Evolutionary conservation across 2,888 invertebrate genomes (phyloP).

Genomic region (Mesorhabditis belari): DNA sequence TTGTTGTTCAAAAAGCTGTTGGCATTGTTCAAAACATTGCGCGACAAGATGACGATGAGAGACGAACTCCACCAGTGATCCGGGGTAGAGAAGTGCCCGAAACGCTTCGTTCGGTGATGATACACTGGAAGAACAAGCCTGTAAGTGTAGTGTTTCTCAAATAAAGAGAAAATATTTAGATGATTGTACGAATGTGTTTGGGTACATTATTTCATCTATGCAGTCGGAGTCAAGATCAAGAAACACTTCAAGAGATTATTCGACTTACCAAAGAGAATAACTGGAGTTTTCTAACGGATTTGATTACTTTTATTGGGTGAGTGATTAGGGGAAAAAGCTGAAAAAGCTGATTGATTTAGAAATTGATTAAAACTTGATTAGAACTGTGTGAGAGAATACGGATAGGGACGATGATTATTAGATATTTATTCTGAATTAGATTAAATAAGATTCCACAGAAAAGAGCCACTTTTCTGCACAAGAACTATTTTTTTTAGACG

Average conservation of each 20-base stretch:
- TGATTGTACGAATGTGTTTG: conserved; percentile 29
- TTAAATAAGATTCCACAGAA: too few species aligned
- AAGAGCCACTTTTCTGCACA: too few species aligned
- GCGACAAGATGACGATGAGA: conserved; percentile 31
- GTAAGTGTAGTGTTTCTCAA: conserved; percentile 11
- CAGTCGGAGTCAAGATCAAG: conserved; percentile 32
- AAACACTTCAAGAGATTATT: conserved; percentile 3
- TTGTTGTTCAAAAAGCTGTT: conserved; percentile 36
- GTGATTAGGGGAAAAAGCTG: too few species aligned
- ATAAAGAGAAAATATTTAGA: too few species aligned
- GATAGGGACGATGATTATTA: too few species aligned
- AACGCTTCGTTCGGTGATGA: conserved; percentile 20
- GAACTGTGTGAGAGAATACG: too few species aligned
- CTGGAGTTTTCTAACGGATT: not conserved
- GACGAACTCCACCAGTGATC: conserved; percentile 19
- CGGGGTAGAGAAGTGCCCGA: conserved; percentile 18
- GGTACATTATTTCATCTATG: conserved; percentile 40
- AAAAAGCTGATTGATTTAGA: too few species aligned
- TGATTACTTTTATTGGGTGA: not conserved
- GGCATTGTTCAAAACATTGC: conserved; percentile 41
- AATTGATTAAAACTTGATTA: too few species aligned
- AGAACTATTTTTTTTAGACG: too few species aligned
- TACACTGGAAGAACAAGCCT: conserved; percentile 15
- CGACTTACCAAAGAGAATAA: not conserved
- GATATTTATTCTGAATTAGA: too few species aligned